Base-by-base conservation (phyloP, 2,888 invertebrate species). In the Agrilus cyanescens region DNA sequence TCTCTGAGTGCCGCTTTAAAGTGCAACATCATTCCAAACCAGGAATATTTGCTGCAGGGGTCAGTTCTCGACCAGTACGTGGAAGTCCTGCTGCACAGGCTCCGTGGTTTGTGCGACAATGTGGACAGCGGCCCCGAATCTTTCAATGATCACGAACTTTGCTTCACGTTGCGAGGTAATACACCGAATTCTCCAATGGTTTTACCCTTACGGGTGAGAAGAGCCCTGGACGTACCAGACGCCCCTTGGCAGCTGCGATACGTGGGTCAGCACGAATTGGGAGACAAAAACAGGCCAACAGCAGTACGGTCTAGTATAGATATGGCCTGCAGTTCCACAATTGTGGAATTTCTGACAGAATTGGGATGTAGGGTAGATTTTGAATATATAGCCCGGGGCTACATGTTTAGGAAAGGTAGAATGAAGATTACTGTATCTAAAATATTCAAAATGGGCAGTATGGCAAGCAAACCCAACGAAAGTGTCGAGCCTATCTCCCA, bases 391-490 rank as follows among this genome's bases (percentile, higher is more conserved):
- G 82, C 88, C 1, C 82, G 91, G 67, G 96, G 82, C 12, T 93
- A 86, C 59, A 88, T 95, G 83, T 95, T 95, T 59, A 77, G 93
- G 44, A 96, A 96, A 67, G 96, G 95, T 1, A 75, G 94, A 46
- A 93, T 96, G 90, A 96, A 96, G 67, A 86, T 95, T 14, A 93
- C 91, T 1, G 94, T 96, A 0, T 88, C 93, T 1, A 95, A 95
- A 67, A 84, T 95, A 44, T 90, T 86, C 57, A 91, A 90, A 75
- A 60, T 65, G 57, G 61, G 61, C 33, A 82, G 83, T 41, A 79
- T 80, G 65, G 78, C 80, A 48, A 80, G 79, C 31, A 83, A 83
- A 59, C 71, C 76, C 18, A 70, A 75, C 30, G 82, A 83, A 50
- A 74, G 74, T 53, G 70, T 81, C 32, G 94, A 95, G 60, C 80